phyloP scores from a whole-genome alignment of 2,797 vertebrate species.

The Leuciscus waleckii region DNA sequence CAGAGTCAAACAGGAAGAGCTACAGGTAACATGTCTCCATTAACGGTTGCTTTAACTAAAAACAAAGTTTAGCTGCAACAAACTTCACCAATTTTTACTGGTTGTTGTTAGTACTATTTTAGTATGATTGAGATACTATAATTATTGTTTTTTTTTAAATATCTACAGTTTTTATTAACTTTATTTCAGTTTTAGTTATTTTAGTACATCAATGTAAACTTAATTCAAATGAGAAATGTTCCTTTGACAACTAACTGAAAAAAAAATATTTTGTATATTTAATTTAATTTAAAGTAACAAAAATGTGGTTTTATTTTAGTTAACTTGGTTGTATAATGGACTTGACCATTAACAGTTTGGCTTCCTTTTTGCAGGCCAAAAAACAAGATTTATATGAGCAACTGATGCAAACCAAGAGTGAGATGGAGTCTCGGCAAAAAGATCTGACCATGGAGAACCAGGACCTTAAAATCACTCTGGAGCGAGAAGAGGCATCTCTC shows the following conservation, averaged over 20 bases:
- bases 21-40: conserved; percentile 72
- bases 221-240: neutral
- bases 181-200: neutral
- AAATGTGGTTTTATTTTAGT: neutral
- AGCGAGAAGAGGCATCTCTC: conserved; percentile 85
- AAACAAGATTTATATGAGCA: conserved; percentile 79
- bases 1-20: conserved; percentile 64
- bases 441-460: conserved; percentile 84
- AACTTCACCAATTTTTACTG: conserved; percentile 50
- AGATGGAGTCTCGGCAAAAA: conserved; percentile 79
- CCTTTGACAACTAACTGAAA: neutral
- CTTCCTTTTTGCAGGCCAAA: conserved; percentile 74
- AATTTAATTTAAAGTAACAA: neutral
- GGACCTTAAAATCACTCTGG: conserved; percentile 82
- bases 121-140: neutral
- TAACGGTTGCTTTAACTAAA: neutral
- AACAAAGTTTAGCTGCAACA: conserved; percentile 39
- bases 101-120: neutral
- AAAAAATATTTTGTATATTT: neutral
- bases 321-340: neutral
- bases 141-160: neutral
- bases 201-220: neutral
- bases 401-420: conserved; percentile 75
- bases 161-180: neutral
- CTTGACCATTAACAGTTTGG: neutral